phyloP scores from a whole-genome alignment of 2,113 vertebrate genomes.

The Bos indicus region DNA sequence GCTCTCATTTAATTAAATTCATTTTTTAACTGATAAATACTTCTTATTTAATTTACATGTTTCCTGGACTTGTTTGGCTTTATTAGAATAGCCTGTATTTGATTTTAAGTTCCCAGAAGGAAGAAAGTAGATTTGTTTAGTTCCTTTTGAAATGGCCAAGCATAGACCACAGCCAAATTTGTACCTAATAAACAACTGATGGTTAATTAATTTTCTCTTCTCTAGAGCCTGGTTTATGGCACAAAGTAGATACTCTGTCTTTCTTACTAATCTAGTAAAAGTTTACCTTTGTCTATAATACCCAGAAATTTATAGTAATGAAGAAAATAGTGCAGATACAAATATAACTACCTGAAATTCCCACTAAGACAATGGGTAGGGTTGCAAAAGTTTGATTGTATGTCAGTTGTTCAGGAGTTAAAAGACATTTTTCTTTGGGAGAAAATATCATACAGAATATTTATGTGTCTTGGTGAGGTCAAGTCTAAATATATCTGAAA shows the following conservation, averaged over 20 bases:
- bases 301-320: neutral
- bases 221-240: neutral
- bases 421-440: neutral
- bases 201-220: constrained; percentile 13
- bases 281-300: neutral
- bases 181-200: neutral
- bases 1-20: constrained; percentile 10
- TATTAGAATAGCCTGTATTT: constrained; percentile 15
- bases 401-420: neutral
- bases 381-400: neutral
- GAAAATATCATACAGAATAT: neutral
- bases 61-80: neutral
- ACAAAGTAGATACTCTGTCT: neutral
- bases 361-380: neutral
- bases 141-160: neutral
- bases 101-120: constrained; percentile 9
- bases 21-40: neutral
- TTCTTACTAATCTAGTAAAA: constrained; percentile 29
- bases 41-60: neutral
- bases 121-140: constrained; percentile 11
- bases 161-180: constrained; percentile 4
- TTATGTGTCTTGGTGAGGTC: neutral
- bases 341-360: neutral
- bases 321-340: neutral
- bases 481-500: neutral